Conservation (phyloP, 2,797 vertebrate genomes). For the Peromyscus nudipes region DNA sequence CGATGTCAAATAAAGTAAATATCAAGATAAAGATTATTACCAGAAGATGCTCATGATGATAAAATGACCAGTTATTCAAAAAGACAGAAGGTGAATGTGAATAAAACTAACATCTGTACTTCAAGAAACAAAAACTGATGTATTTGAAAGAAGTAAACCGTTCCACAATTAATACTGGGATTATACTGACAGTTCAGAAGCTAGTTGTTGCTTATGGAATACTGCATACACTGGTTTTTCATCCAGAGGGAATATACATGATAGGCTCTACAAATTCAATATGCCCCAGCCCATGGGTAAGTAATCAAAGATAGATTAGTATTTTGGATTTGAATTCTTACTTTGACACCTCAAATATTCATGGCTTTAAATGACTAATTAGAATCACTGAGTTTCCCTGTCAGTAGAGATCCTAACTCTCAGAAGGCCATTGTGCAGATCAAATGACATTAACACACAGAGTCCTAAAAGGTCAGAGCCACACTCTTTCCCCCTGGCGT, state of each 20-base stretch:
- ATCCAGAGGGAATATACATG: background rate
- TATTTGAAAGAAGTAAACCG: background rate
- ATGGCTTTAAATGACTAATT: background rate
- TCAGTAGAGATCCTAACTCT: background rate
- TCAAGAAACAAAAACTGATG: background rate
- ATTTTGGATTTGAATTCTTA: constrained; percentile 49
- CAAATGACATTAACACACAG: background rate
- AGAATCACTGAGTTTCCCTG: background rate
- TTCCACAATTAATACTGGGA: background rate
- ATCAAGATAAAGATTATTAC: background rate
- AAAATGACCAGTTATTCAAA: constrained; percentile 6
- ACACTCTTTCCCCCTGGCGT: background rate
- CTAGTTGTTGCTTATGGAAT: background rate
- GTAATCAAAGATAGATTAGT: constrained; percentile 13
- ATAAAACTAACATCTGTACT: background rate
- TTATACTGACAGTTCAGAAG: background rate
- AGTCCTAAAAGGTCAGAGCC: background rate
- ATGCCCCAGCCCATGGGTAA: background rate
- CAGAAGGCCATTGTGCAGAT: background rate
- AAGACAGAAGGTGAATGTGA: background rate
- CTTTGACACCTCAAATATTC: constrained; percentile 5
- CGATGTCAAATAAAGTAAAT: background rate
- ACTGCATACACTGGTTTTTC: background rate
- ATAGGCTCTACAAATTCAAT: background rate
- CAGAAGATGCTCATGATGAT: background rate